phyloP scores from a whole-genome alignment of 2,113 vertebrate species.

The Sinocyclocheilus grahami region DNA sequence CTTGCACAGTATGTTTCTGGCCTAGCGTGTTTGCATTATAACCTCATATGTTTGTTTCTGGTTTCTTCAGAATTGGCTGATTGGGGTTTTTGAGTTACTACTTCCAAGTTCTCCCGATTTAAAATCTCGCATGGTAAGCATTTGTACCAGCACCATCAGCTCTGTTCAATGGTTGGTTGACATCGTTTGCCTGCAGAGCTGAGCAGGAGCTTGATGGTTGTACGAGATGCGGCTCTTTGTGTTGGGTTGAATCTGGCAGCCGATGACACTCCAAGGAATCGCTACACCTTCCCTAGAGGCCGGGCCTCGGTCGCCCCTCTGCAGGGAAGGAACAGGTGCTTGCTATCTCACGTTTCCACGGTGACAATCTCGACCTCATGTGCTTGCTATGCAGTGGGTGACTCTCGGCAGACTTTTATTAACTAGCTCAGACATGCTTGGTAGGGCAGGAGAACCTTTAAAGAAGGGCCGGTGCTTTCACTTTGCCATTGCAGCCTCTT shows the following conservation, averaged over 20 bases:
- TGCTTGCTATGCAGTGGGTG: conserved; percentile 69
- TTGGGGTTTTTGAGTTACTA: too few relatives aligned
- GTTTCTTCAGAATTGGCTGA: neutral
- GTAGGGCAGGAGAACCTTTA: conserved; percentile 64
- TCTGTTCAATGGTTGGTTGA: neutral
- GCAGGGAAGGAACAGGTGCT: conserved; percentile 51
- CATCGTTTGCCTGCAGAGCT: neutral
- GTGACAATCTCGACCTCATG: conserved; percentile 71
- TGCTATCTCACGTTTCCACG: conserved; percentile 79
- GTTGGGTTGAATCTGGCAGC: conserved; percentile 27
- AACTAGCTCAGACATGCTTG: conserved; percentile 70
- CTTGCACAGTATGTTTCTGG: neutral
- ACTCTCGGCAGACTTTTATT: conserved; percentile 70
- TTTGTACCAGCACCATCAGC: neutral
- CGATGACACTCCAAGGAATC: conserved; percentile 36
- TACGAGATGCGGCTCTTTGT: conserved; percentile 22
- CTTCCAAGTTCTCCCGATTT: neutral
- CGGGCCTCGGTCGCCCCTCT: conserved; percentile 48
- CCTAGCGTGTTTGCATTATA: neutral
- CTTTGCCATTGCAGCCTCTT: conserved; percentile 39
- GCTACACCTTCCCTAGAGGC: conserved; percentile 39
- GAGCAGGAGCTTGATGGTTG: neutral
- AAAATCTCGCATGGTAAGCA: neutral
- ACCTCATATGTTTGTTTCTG: too few relatives aligned
- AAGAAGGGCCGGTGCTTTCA: conserved; percentile 43